Base-by-base conservation (phyloP, 1,140 invertebrate species). In the Zaprionus inermis region DNA sequence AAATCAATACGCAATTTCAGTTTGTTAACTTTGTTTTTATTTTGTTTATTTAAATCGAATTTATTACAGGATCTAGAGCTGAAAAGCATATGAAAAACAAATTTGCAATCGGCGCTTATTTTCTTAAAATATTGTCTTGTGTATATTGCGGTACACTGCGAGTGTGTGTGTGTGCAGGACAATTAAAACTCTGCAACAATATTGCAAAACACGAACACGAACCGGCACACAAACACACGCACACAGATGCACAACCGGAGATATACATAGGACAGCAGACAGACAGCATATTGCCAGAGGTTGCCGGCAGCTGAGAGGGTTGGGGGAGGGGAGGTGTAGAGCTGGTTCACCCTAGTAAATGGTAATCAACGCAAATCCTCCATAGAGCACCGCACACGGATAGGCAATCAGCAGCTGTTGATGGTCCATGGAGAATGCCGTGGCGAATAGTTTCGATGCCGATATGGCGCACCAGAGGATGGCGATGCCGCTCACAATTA, bases 361-460 rank as follows among this genome's bases (percentile, higher is more conserved):
- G 64, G 96, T 96, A 69, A 97, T 94, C 54, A 97, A 94, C 57
- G 97, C 96, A 93, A 98, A 98, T 34, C 97, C 96, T 52, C 96
- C 96, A 93, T 97, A 97, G 46, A 98, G 93, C 41, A 97, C 93
- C 52, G 95, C 95, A 93, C 97, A 97, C 10, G 97, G 97, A 93
- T 98, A 97, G 22, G 96, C 96, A 60, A 98, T 95, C 24, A 97
- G 93, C n/a, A 95, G 93, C 92, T 96, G 95, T 92, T 97, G 97
- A 81, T 96, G 94, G 94, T 97, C 96, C 68, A 94, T 94, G 55
- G 96, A 93, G 54, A 96, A 95, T 61, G 93, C 93, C 24, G 95
- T 95, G 18, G 97, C 96, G 92, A 98, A 97, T 32, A 97, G 93
- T 92, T 97, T 97, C 16, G 96, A 97, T n/a, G 97, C 96, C 16